These are phyloP conservation scores for Lasioglossum vierecki DNA, from an alignment of 2,888 invertebrate genomes.

Conservation along the genomic window DNA sequence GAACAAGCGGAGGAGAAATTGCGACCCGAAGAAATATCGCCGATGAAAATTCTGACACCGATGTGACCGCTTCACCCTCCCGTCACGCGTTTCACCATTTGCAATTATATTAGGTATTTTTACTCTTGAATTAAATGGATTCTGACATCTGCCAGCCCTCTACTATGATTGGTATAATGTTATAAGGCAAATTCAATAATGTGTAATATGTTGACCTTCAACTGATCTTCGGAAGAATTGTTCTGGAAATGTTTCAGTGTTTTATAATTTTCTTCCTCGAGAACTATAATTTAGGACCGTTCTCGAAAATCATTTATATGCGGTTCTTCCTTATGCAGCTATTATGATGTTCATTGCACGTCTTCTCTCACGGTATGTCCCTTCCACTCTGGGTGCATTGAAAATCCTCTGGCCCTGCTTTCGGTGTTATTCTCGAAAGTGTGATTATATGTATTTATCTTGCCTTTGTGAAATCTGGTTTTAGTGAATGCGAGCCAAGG, in stretches of 20 bases:
- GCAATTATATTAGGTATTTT: neutral
- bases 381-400: neutral
- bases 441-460: neutral
- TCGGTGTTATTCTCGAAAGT: neutral
- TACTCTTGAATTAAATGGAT: neutral
- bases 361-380: neutral
- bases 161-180: too few relatives aligned
- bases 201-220: too few relatives aligned
- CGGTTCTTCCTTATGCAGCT: neutral
- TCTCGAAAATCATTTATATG: neutral
- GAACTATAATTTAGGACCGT: neutral
- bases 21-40: neutral
- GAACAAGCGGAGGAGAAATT: slow-evolving; percentile 15
- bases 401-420: neutral
- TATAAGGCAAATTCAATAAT: too few relatives aligned
- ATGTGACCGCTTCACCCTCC: slow-evolving; percentile 4
- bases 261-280: neutral
- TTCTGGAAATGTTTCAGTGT: too few relatives aligned
- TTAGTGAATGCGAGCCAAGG: neutral
- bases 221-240: too few relatives aligned
- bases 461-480: neutral
- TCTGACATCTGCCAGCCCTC: neutral
- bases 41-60: slow-evolving; percentile 6
- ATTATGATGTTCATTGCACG: neutral
- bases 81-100: neutral